phyloP scores from a whole-genome alignment of 2,113 vertebrate species.

The Campylorhamphus procurvoides region DNA sequence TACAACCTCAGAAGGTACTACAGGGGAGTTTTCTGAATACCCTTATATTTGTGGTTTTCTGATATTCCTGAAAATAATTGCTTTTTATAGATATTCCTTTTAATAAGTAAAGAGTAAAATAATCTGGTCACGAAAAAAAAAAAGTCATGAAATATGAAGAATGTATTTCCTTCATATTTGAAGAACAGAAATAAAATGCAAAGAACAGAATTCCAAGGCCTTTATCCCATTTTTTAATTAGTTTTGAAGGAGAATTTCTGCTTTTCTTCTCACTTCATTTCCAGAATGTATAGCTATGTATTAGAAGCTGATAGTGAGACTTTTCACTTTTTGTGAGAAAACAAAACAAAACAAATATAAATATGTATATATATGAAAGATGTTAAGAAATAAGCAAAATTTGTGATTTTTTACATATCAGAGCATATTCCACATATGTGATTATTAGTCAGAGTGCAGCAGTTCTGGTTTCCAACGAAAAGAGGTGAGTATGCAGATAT shows the following conservation, averaged over 20 bases:
- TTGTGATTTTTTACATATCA: background rate
- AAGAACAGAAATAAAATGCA: too few relatives aligned
- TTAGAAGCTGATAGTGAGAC: background rate
- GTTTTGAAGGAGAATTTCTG: background rate
- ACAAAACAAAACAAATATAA: background rate
- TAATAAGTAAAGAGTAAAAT: background rate
- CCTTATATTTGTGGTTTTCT: background rate
- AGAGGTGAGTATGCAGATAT: background rate
- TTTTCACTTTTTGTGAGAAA: background rate
- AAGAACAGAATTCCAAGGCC: background rate
- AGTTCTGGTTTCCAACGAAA: background rate
- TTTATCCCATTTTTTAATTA: background rate
- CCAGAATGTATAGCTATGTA: background rate
- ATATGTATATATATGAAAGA: background rate
- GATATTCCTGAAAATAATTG: background rate
- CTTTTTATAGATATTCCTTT: background rate
- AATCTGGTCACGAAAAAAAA: background rate
- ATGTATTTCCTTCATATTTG: too few relatives aligned
- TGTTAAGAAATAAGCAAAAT: background rate
- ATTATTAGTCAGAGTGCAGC: background rate
- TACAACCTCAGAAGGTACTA: background rate
- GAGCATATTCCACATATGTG: background rate
- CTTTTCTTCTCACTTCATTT: background rate
- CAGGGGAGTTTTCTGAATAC: background rate
- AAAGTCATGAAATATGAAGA: too few relatives aligned